These are phyloP conservation scores for Euzophera pinguis DNA, from an alignment of 2,888 invertebrate species.

Conservation along the genomic window DNA sequence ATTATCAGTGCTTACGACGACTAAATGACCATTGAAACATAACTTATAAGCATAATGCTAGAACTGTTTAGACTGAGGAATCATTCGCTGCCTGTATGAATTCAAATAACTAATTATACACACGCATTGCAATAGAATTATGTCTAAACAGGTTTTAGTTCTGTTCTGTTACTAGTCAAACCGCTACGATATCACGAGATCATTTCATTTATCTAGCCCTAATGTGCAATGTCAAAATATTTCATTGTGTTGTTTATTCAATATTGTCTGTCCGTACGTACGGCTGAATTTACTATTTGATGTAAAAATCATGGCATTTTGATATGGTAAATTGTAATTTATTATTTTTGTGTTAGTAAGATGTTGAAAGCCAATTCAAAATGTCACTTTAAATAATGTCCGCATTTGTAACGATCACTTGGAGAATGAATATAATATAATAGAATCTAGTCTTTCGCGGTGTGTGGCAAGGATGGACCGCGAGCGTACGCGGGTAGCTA, in stretches of 20 bases:
- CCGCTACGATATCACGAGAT: constrained; percentile 34
- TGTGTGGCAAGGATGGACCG: constrained; percentile 24
- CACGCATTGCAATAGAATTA: neutral
- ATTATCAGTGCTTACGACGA: neutral
- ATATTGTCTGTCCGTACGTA: neutral
- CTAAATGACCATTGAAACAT: constrained; percentile 5
- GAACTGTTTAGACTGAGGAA: constrained; percentile 29
- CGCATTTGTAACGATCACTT: neutral
- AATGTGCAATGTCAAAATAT: constrained; percentile 1
- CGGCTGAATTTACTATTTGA: neutral
- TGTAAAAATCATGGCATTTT: neutral
- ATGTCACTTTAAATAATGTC: neutral
- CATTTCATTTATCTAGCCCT: constrained; percentile 18
- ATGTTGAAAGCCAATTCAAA: constrained; percentile 3
- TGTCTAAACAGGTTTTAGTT: constrained; percentile 35
- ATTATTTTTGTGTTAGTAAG: neutral
- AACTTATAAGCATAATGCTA: constrained; percentile 10
- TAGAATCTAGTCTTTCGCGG: constrained; percentile 30
- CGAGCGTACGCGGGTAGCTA: constrained; percentile 27
- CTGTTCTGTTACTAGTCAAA: constrained; percentile 42
- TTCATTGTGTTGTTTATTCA: constrained; percentile 6
- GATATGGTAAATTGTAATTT: neutral
- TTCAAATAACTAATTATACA: neutral
- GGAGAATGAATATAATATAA: constrained; percentile 7
- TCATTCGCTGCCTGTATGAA: constrained; percentile 9